Conservation (phyloP, 2,888 invertebrate species). For the Morpho helenor region DNA sequence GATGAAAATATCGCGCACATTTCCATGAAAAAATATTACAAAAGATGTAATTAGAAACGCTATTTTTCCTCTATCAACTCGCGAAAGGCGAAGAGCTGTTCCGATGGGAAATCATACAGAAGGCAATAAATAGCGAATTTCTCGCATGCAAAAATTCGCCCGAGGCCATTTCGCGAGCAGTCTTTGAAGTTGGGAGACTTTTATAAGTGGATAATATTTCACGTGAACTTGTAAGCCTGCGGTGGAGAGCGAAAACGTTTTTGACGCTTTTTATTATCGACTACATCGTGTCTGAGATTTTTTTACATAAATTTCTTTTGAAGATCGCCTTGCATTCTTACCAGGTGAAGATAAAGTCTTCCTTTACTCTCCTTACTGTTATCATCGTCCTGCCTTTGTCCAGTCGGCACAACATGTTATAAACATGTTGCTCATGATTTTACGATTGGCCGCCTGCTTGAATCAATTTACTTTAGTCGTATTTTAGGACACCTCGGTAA, state of each 20-base stretch:
- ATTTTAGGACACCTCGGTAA: too few species aligned
- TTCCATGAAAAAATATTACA: constrained; percentile 3
- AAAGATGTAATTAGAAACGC: constrained; percentile 10
- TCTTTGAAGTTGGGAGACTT: constrained; percentile 23
- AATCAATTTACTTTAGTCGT: too few species aligned
- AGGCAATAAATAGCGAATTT: constrained; percentile 37
- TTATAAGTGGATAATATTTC: constrained; percentile 27
- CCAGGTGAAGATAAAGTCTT: not conserved
- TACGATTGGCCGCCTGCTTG: too few species aligned
- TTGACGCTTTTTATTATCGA: constrained; percentile 13
- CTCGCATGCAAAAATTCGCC: constrained; percentile 26
- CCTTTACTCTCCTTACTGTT: too few species aligned
- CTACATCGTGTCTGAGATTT: not conserved
- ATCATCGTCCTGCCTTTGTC: too few species aligned
- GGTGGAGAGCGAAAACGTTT: constrained; percentile 15
- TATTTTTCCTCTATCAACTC: constrained; percentile 13
- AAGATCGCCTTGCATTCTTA: too few species aligned
- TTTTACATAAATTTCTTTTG: not conserved
- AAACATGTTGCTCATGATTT: too few species aligned
- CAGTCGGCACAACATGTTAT: too few species aligned
- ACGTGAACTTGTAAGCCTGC: constrained; percentile 19
- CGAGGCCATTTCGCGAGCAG: constrained; percentile 11
- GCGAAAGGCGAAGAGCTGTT: constrained; percentile 11
- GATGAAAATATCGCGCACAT: too few species aligned
- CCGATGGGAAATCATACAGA: constrained; percentile 38